A percentile compares a stretch with the other conserved stretches of the same genome.
Conservation (phyloP, 1,140 invertebrate species). For the Euwallacea similis region DNA sequence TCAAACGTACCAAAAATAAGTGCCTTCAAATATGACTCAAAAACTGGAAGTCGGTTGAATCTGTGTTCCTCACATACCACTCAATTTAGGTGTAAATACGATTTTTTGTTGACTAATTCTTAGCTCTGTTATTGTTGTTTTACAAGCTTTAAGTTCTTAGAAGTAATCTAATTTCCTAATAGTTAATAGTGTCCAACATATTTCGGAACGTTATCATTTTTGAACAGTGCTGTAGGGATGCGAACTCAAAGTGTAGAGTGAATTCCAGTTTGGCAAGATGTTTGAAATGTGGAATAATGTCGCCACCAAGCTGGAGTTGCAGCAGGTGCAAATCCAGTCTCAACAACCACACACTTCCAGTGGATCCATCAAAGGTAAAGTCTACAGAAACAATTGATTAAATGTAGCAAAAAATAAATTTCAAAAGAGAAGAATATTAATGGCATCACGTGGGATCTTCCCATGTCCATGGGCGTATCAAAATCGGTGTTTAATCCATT, state of each 20-base stretch:
- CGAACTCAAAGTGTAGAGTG: too few species aligned
- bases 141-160: slow-evolving; percentile 4
- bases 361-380: slow-evolving; percentile 81
- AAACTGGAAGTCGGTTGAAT: slow-evolving; percentile 43
- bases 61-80: slow-evolving; percentile 11
- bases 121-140: slow-evolving; percentile 19
- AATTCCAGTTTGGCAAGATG: slow-evolving; percentile 56
- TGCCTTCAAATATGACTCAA: slow-evolving; percentile 38
- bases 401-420: too few species aligned
- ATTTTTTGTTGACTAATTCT: slow-evolving; percentile 25
- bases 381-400: too few species aligned
- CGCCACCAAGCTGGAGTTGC: slow-evolving; percentile 74
- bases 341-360: slow-evolving; percentile 76
- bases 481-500: not conserved
- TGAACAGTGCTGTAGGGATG: too few species aligned
- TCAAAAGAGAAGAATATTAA: too few species aligned
- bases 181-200: not conserved
- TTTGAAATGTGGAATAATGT: slow-evolving; percentile 87
- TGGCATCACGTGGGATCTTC: too few species aligned
- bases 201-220: not conserved
- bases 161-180: slow-evolving; percentile 10
- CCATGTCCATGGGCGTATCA: too few species aligned
- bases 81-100: slow-evolving; percentile 9
- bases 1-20: slow-evolving; percentile 53
- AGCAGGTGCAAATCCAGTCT: slow-evolving; percentile 65